Base-by-base conservation (phyloP, 2,888 invertebrate species). In the Schizotus pectinicornis region DNA sequence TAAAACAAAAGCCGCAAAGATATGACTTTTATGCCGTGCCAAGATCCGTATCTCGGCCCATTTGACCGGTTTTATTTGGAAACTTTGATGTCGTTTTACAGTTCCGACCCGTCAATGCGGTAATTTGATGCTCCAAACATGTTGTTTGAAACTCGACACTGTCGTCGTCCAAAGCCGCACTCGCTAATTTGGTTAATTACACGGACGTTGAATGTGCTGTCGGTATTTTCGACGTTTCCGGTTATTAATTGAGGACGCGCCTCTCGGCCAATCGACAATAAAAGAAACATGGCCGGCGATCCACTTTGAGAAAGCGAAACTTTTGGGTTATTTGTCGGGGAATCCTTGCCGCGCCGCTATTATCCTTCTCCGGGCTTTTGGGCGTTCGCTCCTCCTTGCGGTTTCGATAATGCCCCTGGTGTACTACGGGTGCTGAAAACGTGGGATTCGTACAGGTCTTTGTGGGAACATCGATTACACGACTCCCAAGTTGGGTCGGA, bases 401-500 rank as follows among this genome's bases (percentile, higher is more conserved):
- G 14, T 37, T 39, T 43, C 39, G 47, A 55, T 57, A 55, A 41
- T 51, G 42, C 51, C 42, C 51, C 12, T 41, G 13, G 5, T n/a
- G 7, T 62, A 62, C 62, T 62, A 62, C 41, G 45, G 37, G 55
- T 60, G 55, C 62, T 62, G 54, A 59, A 62, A 62, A 62, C 57
- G 62, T 62, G 33, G n/a, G n/a, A 36, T 34, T 9, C 38, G 11
- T 45, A 45, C 42, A 43, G 52, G 52, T 54, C 56, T 61, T 53
- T 61, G 61, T 61, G 61, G 57, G 57, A 61, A 61, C 57, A 61
- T 55, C 55, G 55, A 47, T 46, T 22, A 22, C 5, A 22, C 22
- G 22, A 22, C 22, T 22, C 22, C 22, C 22, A 22, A 22, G 22
- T 22, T 5, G 22, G 22, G 5, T 2, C 5, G 22, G 22, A 22